Evolutionary conservation across 2,888 invertebrate species (phyloP).

Genomic region (Xiphydria camelus): DNA sequence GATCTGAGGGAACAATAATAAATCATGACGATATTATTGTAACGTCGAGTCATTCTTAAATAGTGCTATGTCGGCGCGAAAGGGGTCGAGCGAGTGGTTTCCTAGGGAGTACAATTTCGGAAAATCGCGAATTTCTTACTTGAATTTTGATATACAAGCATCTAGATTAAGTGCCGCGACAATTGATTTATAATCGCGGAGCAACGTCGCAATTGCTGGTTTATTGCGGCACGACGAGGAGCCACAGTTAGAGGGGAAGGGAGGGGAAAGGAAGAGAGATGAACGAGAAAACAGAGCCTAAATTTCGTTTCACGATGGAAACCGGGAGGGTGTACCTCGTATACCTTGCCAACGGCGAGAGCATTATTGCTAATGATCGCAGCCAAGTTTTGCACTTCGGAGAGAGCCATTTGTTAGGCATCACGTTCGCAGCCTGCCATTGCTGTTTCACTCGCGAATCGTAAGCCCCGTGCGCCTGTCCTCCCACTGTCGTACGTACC

Average conservation of each 20-base stretch:
- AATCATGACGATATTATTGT: neutral
- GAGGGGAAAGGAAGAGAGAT: neutral
- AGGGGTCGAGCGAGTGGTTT: too few relatives aligned
- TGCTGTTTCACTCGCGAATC: slow-evolving; percentile 26
- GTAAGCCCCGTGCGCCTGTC: slow-evolving; percentile 1
- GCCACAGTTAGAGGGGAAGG: neutral
- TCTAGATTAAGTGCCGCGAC: slow-evolving; percentile 4
- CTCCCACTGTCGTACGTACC: neutral
- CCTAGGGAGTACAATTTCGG: too few relatives aligned
- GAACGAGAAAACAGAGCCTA: neutral
- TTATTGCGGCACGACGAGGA: neutral
- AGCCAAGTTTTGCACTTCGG: slow-evolving; percentile 49
- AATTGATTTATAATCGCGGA: slow-evolving; percentile 10
- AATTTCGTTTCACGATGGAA: neutral
- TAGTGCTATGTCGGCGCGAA: too few relatives aligned
- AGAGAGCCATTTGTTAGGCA: slow-evolving; percentile 47
- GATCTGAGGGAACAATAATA: slow-evolving; percentile 26
- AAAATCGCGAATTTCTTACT: too few relatives aligned
- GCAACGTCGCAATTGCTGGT: slow-evolving; percentile 5
- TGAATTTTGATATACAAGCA: too few relatives aligned
- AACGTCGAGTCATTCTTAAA: neutral
- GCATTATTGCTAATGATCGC: slow-evolving; percentile 49
- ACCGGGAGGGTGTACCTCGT: slow-evolving; percentile 1
- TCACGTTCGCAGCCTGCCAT: slow-evolving; percentile 43
- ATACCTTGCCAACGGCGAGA: slow-evolving; percentile 46